Base-by-base conservation (phyloP, 2,888 invertebrate genomes). In the Apodemia hepburni region DNA sequence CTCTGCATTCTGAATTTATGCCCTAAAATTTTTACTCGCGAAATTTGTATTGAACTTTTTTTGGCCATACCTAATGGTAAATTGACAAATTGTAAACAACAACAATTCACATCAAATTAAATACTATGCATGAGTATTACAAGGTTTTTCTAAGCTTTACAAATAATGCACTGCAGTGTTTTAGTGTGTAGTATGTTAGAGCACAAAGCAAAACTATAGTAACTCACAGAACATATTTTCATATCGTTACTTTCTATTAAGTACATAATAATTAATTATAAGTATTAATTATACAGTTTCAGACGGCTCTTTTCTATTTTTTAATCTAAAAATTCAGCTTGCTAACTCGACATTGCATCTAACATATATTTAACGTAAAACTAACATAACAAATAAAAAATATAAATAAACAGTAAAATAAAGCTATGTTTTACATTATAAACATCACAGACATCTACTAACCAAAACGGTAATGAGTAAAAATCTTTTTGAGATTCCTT, bases 361-460 rank as follows among this genome's bases (percentile, higher is more conserved):
- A 66, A 69, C 62, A 62, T 59, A 15, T 63, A 63, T 59, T 35
- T 15, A 47, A 35, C 51, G 58, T 63, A 58, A 66, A 66, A 68
- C 62, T 64, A 68, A 65, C 61, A 60, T 47, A 66, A 68, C 63
- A 68, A 68, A 69, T 71, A 65, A 66, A 64, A 60, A 68, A 57
- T 62, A 60, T 47, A 64, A 61, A 71, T 47, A 47, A 76, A 77
- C 73, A 80, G 71, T 71, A 84, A 81, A 73, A 77, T 73, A 81
- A 76, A 82, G 70, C 74, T 79, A 82, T 61, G 38, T 64, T 77
- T 75, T 64, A 58, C 2, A 47, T 17, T 45, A 17, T 47, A 61
- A 84, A 82, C 82, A 88, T 89, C 88, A 89, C 89, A 89, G 88
- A 87, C 81, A 82, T 75, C 86, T 87, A 88, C 80, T 65, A 45